Evolutionary conservation across 2,113 vertebrate species (phyloP).

Genomic region (Delphinapterus leucas): DNA sequence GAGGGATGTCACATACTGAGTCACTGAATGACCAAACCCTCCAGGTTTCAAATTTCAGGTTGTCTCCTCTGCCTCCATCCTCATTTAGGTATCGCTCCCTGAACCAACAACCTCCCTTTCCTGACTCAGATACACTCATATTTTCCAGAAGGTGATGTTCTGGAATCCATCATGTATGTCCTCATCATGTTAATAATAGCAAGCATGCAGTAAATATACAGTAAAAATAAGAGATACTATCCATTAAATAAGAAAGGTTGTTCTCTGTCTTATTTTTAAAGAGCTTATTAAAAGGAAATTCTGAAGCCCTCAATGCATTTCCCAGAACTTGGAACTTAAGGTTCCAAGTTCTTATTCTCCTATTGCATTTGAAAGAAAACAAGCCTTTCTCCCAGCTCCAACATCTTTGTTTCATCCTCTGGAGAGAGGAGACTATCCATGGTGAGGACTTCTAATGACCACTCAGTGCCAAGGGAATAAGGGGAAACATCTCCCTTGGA

Average conservation of each 20-base stretch:
- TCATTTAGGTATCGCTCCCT: not conserved
- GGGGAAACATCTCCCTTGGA: constrained; percentile 37
- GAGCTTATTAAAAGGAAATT: not conserved
- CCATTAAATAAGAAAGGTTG: not conserved
- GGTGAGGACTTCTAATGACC: not conserved
- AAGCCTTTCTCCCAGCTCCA: not conserved
- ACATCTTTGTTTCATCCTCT: not conserved
- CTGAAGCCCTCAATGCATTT: not conserved
- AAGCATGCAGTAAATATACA: not conserved
- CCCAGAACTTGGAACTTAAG: not conserved
- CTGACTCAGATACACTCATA: not conserved
- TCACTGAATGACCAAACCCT: not conserved
- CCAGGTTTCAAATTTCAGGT: not conserved
- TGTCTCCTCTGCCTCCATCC: not conserved
- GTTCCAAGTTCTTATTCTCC: not conserved
- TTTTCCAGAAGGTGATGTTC: not conserved
- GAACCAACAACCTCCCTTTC: not conserved
- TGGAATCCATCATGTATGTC: not conserved
- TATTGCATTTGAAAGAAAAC: not conserved
- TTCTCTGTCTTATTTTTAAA: constrained; percentile 7
- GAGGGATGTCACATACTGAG: not conserved
- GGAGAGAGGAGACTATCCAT: not conserved
- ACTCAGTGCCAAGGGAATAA: not conserved
- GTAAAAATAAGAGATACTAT: not conserved
- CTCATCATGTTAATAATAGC: not conserved